Percentiles rank a stretch among this genome's conserved stretches.
phyloP scores from a whole-genome alignment of 2,797 vertebrate genomes.

The Trachops cirrhosus region DNA sequence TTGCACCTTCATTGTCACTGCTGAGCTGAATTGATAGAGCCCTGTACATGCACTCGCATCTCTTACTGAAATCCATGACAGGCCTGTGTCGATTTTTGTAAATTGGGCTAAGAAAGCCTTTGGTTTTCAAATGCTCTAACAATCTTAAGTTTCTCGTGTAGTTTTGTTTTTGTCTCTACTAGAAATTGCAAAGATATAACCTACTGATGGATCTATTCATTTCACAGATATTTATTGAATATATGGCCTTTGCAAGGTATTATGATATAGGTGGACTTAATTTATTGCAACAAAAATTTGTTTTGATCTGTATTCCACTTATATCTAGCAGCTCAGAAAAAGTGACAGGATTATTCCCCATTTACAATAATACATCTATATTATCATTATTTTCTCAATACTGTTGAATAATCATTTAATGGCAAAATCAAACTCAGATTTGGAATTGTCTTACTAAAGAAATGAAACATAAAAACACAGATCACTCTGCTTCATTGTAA shows the following conservation, averaged over 20 bases:
- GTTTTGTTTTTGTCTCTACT: background rate
- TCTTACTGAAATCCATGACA: background rate
- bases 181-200: background rate
- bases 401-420: background rate
- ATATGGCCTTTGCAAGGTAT: background rate
- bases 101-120: constrained; percentile 3
- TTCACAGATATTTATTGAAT: background rate
- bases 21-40: background rate
- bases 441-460: background rate
- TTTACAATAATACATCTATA: background rate
- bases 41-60: background rate
- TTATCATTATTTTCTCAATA: background rate
- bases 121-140: background rate
- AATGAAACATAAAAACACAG: background rate
- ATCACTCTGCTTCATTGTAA: constrained; percentile 10
- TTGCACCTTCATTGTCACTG: background rate
- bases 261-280: background rate
- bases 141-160: background rate
- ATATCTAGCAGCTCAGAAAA: background rate
- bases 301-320: background rate
- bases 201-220: background rate
- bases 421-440: background rate
- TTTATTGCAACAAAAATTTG: constrained; percentile 12
- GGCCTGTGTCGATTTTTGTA: background rate
- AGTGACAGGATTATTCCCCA: background rate